A percentile compares a stretch with the other conserved stretches of the same genome.
phyloP scores from a whole-genome alignment of 2,888 invertebrate genomes.

The Aradus depressus region DNA sequence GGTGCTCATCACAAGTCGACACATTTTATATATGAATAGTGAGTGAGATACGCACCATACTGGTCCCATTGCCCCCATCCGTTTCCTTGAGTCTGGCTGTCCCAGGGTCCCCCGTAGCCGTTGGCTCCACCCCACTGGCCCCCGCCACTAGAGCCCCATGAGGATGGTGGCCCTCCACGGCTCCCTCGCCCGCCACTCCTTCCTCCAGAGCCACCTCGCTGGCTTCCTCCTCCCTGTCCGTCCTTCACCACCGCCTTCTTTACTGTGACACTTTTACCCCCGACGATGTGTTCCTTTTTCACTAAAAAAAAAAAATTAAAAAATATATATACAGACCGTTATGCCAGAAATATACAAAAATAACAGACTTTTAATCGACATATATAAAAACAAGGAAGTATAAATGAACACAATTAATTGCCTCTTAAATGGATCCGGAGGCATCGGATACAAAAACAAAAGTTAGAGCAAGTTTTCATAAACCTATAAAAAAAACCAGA shows the following conservation, averaged over 20 bases:
- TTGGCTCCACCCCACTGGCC: slow-evolving; percentile 20
- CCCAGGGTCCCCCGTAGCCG: slow-evolving; percentile 26
- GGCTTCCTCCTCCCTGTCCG: slow-evolving; percentile 17
- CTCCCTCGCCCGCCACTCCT: slow-evolving; percentile 19
- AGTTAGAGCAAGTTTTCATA: no score
- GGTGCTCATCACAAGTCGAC: no score
- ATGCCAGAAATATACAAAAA: no score
- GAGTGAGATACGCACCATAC: slow-evolving; percentile 16
- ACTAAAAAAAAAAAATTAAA: slow-evolving; percentile 18
- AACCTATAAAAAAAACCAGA: no score
- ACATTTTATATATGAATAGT: no score
- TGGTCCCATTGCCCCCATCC: slow-evolving; percentile 26
- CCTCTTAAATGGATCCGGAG: neutral
- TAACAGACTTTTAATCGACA: no score
- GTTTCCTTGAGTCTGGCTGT: slow-evolving; percentile 23
- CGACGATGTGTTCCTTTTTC: slow-evolving; percentile 23
- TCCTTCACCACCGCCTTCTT: slow-evolving; percentile 27
- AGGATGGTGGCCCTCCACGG: slow-evolving; percentile 5
- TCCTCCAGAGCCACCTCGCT: slow-evolving; percentile 9
- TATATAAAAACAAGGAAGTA: slow-evolving; percentile 2
- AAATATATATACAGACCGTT: no score
- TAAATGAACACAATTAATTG: neutral
- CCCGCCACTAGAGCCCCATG: slow-evolving; percentile 2
- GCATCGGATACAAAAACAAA: no score
- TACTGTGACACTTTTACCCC: slow-evolving; percentile 26